Base-by-base conservation (phyloP, 2,888 invertebrate genomes). In the Zelleria hepariella region DNA sequence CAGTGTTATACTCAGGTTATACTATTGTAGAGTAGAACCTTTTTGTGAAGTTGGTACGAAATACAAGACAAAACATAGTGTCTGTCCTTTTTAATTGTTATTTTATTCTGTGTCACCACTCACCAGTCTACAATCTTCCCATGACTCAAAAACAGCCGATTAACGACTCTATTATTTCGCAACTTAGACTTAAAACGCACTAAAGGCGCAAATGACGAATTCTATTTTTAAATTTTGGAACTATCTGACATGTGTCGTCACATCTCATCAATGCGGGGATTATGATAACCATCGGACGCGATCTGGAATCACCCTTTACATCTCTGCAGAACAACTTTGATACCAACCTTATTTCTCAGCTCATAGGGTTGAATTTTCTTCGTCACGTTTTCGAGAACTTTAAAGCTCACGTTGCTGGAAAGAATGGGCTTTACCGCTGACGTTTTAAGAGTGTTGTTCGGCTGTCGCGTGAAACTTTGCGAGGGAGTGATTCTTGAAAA, bases 251-350 rank as follows among this genome's bases (percentile, higher is more conserved):
- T 88, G 87, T 88, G 88, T 88, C 88, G 85, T 88, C 88, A 88
- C 88, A 88, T 88, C 82, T 86, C 79, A 84, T 88, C 87, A 86
- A 86, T 86, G 86, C 80, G 78, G 82, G 86, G 88, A 88, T 88
- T 88, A 88, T 86, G 88, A 88, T 88, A 87, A 86, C 87, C 80
- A 87, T 87, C 88, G 86, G 80, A 86, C 85, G 83, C 75, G 84
- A 86, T 86, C 86, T 80, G 83, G 85, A 83, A 87, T 87, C 87
- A 79, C 88, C 88, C 87, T 86, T 80, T 73, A 79, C 82, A 42
- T 80, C 86, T 86, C 87, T 82, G 74, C 63, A 74, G 74, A 68
- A 63, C 66, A 64, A 64, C 65, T 69, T 72, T 25, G 6, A 58
- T 71, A 42, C 32, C 10, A 15, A 42, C 4, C 32, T n/a, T 42